Percentiles rank a stretch among this genome's conserved stretches.
phyloP scores from a whole-genome alignment of 2,797 vertebrate species.

The Girardinus metallicus region DNA sequence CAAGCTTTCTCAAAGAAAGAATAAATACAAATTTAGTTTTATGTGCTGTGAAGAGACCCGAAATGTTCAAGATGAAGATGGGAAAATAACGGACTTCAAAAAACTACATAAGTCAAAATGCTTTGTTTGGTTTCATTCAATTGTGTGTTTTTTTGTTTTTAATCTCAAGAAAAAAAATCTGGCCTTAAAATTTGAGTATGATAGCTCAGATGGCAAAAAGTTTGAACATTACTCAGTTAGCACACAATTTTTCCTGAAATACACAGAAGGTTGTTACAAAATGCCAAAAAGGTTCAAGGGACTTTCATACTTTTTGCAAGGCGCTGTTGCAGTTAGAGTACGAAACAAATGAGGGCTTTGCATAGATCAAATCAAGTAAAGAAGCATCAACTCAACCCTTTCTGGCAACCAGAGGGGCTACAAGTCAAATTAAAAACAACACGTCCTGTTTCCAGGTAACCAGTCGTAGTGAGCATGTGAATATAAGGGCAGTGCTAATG shows the following conservation, averaged over 20 bases:
- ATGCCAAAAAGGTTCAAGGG: conserved; percentile 1
- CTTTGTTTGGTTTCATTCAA: background rate
- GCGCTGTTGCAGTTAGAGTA: background rate
- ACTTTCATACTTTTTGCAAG: conserved; percentile 13
- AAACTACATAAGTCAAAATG: background rate
- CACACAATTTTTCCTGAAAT: background rate
- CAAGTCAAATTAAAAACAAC: conserved; percentile 61
- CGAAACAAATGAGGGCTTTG: conserved; percentile 25
- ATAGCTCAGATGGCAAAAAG: background rate
- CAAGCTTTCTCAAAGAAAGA: background rate
- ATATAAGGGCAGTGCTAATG: conserved; percentile 66
- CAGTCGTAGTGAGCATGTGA: conserved; percentile 48
- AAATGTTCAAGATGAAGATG: too few relatives aligned
- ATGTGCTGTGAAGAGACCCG: too few relatives aligned
- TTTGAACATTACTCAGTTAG: background rate
- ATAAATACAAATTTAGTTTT: background rate
- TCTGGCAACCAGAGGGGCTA: conserved; percentile 33
- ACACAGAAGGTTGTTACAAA: background rate
- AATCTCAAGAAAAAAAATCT: background rate
- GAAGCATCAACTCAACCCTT: conserved; percentile 25
- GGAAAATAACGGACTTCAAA: background rate
- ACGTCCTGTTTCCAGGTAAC: conserved; percentile 75
- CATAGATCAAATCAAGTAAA: conserved; percentile 41
- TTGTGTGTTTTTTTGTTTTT: background rate
- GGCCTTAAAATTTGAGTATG: background rate